Evolutionary conservation across 2,888 invertebrate genomes (phyloP).

Genomic region (Xanthorhoe spadicearia): DNA sequence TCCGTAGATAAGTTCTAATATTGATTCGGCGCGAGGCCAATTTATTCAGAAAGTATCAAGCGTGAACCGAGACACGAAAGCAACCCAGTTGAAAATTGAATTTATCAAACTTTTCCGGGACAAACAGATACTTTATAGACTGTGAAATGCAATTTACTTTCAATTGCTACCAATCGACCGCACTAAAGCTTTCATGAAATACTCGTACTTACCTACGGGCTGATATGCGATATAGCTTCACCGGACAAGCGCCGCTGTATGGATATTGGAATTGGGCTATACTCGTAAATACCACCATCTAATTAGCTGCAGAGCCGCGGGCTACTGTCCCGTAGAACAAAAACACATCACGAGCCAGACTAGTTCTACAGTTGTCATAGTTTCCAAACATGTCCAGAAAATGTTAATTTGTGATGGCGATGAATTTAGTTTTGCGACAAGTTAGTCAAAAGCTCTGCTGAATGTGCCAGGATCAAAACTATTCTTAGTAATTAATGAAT

Average conservation of each 20-base stretch:
- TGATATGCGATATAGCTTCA: conserved; percentile 2
- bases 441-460: no score
- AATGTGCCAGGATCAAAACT: no score
- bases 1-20: conserved; percentile 55
- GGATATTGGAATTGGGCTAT: conserved; percentile 13
- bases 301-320: conserved; percentile 13
- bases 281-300: conserved; percentile 7
- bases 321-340: not conserved
- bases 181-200: conserved; percentile 38
- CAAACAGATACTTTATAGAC: conserved; percentile 81
- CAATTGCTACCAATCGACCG: conserved; percentile 70
- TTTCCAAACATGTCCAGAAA: not conserved
- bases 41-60: conserved; percentile 81
- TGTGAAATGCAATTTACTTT: conserved; percentile 80
- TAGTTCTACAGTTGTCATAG: conserved; percentile 6
- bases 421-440: no score
- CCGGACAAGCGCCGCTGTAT: not conserved
- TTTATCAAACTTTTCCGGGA: conserved; percentile 80
- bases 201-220: conserved; percentile 4
- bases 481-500: no score
- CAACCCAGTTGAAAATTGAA: conserved; percentile 79
- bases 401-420: not conserved
- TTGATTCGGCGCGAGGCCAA: conserved; percentile 71
- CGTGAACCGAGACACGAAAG: conserved; percentile 76
- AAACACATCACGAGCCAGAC: conserved; percentile 4